Percentiles rank a stretch among this genome's conserved stretches.
phyloP scores from a whole-genome alignment of 1,140 invertebrate species.

The Eufriesea mexicana region DNA sequence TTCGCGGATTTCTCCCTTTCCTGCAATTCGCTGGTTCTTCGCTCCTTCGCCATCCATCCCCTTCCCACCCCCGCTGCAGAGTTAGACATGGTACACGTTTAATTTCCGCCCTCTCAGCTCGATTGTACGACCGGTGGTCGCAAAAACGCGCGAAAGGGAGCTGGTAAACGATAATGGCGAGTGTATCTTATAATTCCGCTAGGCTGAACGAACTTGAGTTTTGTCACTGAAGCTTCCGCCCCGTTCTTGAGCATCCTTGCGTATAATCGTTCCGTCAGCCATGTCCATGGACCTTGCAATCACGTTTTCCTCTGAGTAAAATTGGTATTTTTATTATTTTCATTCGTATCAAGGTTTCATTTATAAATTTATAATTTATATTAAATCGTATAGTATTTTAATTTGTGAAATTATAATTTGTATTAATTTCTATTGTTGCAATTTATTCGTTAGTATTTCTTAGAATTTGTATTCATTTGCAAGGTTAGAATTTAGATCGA shows the following conservation, averaged over 20 bases:
- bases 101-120: conserved; percentile 40
- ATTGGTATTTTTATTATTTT: neutral
- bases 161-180: conserved; percentile 40
- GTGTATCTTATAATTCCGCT: conserved; percentile 28
- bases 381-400: too few relatives aligned
- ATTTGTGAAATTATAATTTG: too few relatives aligned
- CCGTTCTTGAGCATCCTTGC: neutral
- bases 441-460: too few relatives aligned
- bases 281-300: too few relatives aligned
- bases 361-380: neutral
- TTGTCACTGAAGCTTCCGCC: neutral
- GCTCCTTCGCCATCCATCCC: neutral
- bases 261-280: conserved; percentile 2
- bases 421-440: too few relatives aligned
- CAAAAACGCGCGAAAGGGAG: conserved; percentile 11
- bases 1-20: neutral
- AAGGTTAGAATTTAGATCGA: too few relatives aligned
- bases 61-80: neutral
- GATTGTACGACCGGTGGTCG: neutral
- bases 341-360: neutral
- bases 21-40: neutral
- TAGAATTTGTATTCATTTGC: too few relatives aligned
- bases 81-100: conserved; percentile 21
- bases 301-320: neutral
- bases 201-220: neutral